phyloP scores from a whole-genome alignment of 2,113 vertebrate genomes.

The Lepisosteus osseus region DNA sequence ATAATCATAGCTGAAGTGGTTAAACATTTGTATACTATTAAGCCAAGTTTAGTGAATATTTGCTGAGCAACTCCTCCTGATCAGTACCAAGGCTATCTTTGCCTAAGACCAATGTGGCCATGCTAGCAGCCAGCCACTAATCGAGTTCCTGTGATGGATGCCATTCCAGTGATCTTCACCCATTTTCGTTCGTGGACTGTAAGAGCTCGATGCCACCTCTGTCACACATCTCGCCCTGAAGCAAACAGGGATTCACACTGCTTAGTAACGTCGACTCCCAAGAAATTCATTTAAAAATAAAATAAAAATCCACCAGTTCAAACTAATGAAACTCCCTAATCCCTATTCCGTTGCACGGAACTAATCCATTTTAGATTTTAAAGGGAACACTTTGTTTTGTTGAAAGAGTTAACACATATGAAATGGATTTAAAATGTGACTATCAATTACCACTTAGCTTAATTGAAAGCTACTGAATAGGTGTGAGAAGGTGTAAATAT shows the following conservation, averaged over 20 bases:
- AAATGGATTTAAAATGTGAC: slow-evolving; percentile 4
- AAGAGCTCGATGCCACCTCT: slow-evolving; percentile 99
- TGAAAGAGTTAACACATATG: slow-evolving; percentile 25
- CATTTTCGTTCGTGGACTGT: slow-evolving; percentile 98
- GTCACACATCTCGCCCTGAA: slow-evolving; percentile 99
- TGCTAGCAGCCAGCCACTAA: slow-evolving; percentile 87
- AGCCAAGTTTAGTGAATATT: slow-evolving; percentile 57
- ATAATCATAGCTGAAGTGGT: slow-evolving; percentile 5
- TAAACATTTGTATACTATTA: slow-evolving; percentile 29
- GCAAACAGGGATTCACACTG: slow-evolving; percentile 99
- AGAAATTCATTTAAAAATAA: slow-evolving; percentile 67
- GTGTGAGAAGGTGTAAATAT: slow-evolving; percentile 37
- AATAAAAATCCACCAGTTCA: slow-evolving; percentile 81
- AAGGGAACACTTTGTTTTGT: slow-evolving; percentile 29
- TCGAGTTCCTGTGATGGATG: slow-evolving; percentile 95
- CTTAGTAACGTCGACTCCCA: slow-evolving; percentile 99
- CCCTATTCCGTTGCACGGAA: slow-evolving; percentile 78
- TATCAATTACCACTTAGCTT: slow-evolving; percentile 49
- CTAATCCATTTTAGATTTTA: slow-evolving; percentile 69
- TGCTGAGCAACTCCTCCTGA: slow-evolving; percentile 58
- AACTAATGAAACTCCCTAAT: slow-evolving; percentile 79
- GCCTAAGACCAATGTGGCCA: slow-evolving; percentile 92
- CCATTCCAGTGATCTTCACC: slow-evolving; percentile 98
- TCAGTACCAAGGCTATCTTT: slow-evolving; percentile 90
- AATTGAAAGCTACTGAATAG: slow-evolving; percentile 55